A percentile compares a stretch with the other conserved stretches of the same genome.
phyloP scores from a whole-genome alignment of 2,113 vertebrate genomes.

The Lasiurus cinereus region DNA sequence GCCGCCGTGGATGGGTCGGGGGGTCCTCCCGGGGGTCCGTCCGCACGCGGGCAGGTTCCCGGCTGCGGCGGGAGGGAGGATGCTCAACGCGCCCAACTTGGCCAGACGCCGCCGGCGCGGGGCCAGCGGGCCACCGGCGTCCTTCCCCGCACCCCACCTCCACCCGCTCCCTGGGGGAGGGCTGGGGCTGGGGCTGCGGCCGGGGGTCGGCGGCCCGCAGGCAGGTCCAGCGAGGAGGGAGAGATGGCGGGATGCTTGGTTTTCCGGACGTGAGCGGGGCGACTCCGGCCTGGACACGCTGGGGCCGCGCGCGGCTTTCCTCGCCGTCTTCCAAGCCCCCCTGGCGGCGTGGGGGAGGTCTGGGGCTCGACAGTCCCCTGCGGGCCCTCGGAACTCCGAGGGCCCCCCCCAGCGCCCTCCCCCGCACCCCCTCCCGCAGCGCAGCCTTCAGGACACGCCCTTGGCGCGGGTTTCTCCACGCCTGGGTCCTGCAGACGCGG shows the following conservation, averaged over 20 bases:
- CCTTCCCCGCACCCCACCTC: neutral
- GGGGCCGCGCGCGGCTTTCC: neutral
- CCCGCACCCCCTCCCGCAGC: neutral
- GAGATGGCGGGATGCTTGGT: neutral
- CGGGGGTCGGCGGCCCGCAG: neutral
- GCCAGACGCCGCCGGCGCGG: neutral
- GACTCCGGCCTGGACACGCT: neutral
- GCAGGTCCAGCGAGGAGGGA: neutral
- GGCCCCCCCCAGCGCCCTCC: neutral
- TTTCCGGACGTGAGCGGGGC: neutral
- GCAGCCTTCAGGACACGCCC: slow-evolving; percentile 71
- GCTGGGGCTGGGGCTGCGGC: neutral
- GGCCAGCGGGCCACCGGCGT: neutral
- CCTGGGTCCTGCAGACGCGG: neutral
- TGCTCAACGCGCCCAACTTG: slow-evolving; percentile 27
- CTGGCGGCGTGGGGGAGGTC: neutral
- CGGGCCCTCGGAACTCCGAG: neutral
- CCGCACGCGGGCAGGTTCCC: neutral
- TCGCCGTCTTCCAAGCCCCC: too few relatives aligned
- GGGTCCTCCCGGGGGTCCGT: neutral
- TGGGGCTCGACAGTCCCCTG: neutral
- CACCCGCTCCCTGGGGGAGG: neutral
- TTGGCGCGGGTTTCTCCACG: neutral
- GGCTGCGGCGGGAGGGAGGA: slow-evolving; percentile 50
- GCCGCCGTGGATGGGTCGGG: neutral